phyloP scores from a whole-genome alignment of 2,113 vertebrate species.

The Ancistrus triradiatus region DNA sequence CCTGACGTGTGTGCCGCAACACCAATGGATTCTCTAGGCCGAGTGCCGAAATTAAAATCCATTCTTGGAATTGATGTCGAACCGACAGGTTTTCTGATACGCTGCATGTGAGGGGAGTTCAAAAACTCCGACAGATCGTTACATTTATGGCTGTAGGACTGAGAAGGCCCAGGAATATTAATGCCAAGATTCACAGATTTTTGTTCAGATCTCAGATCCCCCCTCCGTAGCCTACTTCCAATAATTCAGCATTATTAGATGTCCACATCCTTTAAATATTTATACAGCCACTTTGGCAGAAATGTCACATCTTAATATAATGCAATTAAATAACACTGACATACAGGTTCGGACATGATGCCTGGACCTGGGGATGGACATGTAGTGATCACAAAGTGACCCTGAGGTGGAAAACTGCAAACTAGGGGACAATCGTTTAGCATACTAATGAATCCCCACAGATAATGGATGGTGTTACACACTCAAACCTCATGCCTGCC shows the following conservation, averaged over 20 bases:
- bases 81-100: slow-evolving; percentile 1
- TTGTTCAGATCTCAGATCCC: too few relatives aligned
- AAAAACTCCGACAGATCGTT: slow-evolving; percentile 35
- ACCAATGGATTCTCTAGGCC: slow-evolving; percentile 16
- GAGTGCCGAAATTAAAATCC: slow-evolving; percentile 38
- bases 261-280: neutral
- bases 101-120: neutral
- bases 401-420: slow-evolving; percentile 2
- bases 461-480: neutral
- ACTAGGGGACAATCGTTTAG: neutral
- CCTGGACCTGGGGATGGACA: neutral
- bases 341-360: too few relatives aligned
- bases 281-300: neutral
- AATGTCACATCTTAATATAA: too few relatives aligned
- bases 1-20: slow-evolving; percentile 9
- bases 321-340: too few relatives aligned
- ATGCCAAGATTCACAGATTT: neutral
- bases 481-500: neutral
- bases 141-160: slow-evolving; percentile 20
- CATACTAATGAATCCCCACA: slow-evolving; percentile 17
- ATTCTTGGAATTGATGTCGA: slow-evolving; percentile 15
- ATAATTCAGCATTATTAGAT: too few relatives aligned
- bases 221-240: too few relatives aligned
- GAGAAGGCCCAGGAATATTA: slow-evolving; percentile 29
- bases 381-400: slow-evolving; percentile 1